These are phyloP conservation scores for Hemiprocne comata DNA, from an alignment of 2,113 vertebrate species.

Conservation along the genomic window DNA sequence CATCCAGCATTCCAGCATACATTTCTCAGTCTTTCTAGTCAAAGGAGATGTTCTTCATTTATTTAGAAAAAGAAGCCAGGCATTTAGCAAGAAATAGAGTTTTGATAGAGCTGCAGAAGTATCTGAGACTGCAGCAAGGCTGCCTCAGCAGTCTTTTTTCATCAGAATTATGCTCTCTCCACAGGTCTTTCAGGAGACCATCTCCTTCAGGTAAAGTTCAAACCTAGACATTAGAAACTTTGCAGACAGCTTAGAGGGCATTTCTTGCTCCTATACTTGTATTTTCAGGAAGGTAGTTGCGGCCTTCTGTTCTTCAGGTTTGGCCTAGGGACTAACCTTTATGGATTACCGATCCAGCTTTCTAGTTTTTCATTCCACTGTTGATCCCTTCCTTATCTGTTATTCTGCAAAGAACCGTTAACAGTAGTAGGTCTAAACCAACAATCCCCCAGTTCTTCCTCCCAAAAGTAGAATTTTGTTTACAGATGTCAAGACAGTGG, in stretches of 20 bases:
- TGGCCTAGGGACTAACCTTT: background rate
- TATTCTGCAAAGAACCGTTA: background rate
- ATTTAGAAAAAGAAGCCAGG: background rate
- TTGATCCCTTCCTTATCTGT: accelerated
- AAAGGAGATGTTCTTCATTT: background rate
- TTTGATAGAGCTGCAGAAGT: background rate
- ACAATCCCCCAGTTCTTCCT: background rate
- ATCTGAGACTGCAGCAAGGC: background rate
- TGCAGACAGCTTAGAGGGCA: background rate
- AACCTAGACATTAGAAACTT: background rate
- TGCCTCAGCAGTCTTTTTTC: background rate
- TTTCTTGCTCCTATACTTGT: background rate
- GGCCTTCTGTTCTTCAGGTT: background rate
- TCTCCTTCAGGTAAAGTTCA: background rate
- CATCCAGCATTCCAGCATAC: background rate
- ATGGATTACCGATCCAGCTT: background rate
- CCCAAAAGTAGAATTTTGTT: background rate
- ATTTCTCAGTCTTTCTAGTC: background rate
- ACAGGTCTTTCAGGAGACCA: background rate
- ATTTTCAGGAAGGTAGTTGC: background rate
- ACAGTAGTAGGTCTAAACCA: background rate
- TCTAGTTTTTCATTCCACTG: background rate
- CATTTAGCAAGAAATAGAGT: background rate
- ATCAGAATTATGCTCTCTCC: background rate
- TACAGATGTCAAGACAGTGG: background rate